Evolutionary conservation across 1,140 invertebrate genomes (phyloP).

Genomic region (Pogonognathellus flavescens): DNA sequence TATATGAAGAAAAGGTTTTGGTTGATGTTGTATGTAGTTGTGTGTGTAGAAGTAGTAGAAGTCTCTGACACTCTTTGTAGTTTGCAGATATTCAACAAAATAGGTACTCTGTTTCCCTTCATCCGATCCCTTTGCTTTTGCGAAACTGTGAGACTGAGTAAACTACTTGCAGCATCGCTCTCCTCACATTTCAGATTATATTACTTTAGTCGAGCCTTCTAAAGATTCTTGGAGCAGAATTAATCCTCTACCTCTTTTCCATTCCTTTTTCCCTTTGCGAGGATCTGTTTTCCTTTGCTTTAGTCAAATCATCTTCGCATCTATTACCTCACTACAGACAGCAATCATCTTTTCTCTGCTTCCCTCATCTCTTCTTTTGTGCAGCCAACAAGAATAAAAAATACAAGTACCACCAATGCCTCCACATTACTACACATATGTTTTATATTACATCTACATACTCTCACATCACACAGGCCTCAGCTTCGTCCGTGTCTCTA

Average conservation of each 20-base stretch:
- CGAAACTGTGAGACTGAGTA: background rate
- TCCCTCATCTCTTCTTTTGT: background rate
- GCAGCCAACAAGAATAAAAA: background rate
- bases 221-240: slow-evolving; percentile 25
- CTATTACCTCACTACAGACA: background rate
- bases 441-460: background rate
- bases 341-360: background rate
- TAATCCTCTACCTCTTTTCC: slow-evolving; percentile 28
- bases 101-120: slow-evolving; percentile 27
- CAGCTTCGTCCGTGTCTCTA: too few species aligned
- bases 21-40: background rate
- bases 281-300: background rate
- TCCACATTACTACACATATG: background rate
- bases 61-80: background rate
- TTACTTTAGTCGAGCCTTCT: slow-evolving; percentile 7
- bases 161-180: slow-evolving; percentile 8
- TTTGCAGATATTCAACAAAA: slow-evolving; percentile 29
- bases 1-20: background rate
- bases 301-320: slow-evolving; percentile 30
- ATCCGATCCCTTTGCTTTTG: slow-evolving; percentile 25
- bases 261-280: slow-evolving; percentile 7
- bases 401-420: background rate
- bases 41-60: background rate
- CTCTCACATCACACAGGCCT: too few species aligned
- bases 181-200: slow-evolving; percentile 37